phyloP scores from a whole-genome alignment of 2,888 invertebrate species.

The Apodemia hepburni region DNA sequence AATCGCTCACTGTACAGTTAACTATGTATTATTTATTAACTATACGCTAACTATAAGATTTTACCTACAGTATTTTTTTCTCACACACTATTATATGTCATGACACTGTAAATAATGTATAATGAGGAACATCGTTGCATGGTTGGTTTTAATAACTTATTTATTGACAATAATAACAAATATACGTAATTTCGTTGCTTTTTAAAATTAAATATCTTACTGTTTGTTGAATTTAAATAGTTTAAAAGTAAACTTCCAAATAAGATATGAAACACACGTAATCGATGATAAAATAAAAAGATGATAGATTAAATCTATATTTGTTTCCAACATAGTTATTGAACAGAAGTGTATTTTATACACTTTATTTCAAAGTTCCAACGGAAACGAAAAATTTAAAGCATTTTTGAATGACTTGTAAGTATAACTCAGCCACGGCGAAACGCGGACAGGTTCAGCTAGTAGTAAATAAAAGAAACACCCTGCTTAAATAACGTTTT shows the following conservation, averaged over 20 bases:
- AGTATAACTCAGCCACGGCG: too few relatives aligned
- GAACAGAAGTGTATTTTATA: too few relatives aligned
- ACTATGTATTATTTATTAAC: conserved; percentile 40
- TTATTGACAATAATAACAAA: conserved; percentile 19
- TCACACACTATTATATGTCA: conserved; percentile 26
- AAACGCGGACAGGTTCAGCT: too few relatives aligned
- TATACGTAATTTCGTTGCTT: background rate
- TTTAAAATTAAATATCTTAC: background rate
- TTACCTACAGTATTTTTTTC: conserved; percentile 25
- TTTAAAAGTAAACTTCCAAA: background rate
- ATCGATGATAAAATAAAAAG: too few relatives aligned
- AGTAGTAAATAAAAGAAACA: too few relatives aligned
- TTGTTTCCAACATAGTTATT: too few relatives aligned
- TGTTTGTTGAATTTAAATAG: background rate
- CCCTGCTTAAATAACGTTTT: too few relatives aligned
- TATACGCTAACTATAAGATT: conserved; percentile 28
- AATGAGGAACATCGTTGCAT: conserved; percentile 23
- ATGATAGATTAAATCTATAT: too few relatives aligned
- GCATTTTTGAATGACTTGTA: too few relatives aligned
- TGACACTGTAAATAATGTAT: conserved; percentile 29
- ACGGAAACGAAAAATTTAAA: too few relatives aligned
- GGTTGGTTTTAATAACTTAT: conserved; percentile 25
- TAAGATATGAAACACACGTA: too few relatives aligned
- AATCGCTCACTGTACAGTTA: conserved; percentile 71
- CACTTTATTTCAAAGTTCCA: too few relatives aligned